Evolutionary conservation across 2,888 invertebrate species (phyloP).

Genomic region (Sympetrum striolatum): DNA sequence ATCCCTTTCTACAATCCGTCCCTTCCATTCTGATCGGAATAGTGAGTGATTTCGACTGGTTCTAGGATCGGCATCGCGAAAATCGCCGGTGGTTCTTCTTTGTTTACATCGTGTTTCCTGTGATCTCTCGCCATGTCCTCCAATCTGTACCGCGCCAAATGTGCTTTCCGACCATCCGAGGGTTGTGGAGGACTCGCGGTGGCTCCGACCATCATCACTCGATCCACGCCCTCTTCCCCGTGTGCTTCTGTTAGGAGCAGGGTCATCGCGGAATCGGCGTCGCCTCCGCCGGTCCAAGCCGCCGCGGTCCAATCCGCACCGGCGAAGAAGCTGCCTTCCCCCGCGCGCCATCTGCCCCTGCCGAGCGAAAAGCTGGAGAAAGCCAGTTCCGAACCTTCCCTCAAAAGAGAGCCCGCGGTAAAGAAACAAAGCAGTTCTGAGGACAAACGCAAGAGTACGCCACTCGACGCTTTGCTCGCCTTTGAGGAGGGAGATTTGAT

Average conservation of each 20-base stretch:
- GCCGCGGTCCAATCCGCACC: background rate
- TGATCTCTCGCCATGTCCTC: background rate
- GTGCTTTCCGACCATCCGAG: conserved; percentile 12
- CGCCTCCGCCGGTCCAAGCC: conserved; percentile 2
- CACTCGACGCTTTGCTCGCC: conserved; percentile 23
- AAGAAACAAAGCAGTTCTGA: background rate
- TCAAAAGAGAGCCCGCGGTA: background rate
- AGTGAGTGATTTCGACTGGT: no score
- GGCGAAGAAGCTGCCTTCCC: conserved; percentile 10
- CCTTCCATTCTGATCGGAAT: no score
- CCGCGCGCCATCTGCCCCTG: conserved; percentile 19
- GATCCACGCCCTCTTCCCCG: conserved; percentile 21
- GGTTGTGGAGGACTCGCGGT: background rate
- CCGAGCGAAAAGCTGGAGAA: conserved; percentile 28
- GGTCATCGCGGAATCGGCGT: conserved; percentile 6
- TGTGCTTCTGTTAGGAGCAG: conserved; percentile 22
- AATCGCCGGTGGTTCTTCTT: no score
- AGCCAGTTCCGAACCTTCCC: conserved; percentile 19
- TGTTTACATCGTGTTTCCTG: background rate
- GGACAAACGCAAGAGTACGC: conserved; percentile 32
- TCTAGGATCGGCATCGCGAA: no score
- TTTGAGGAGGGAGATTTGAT: conserved; percentile 40
- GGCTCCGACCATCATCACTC: conserved; percentile 6
- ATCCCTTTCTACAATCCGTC: no score
- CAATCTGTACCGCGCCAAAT: conserved; percentile 13